A percentile compares a stretch with the other conserved stretches of the same genome.
These are phyloP conservation scores for Oceanodroma leucorhoa DNA, from an alignment of 2,797 vertebrate genomes.

Conservation along the genomic window DNA sequence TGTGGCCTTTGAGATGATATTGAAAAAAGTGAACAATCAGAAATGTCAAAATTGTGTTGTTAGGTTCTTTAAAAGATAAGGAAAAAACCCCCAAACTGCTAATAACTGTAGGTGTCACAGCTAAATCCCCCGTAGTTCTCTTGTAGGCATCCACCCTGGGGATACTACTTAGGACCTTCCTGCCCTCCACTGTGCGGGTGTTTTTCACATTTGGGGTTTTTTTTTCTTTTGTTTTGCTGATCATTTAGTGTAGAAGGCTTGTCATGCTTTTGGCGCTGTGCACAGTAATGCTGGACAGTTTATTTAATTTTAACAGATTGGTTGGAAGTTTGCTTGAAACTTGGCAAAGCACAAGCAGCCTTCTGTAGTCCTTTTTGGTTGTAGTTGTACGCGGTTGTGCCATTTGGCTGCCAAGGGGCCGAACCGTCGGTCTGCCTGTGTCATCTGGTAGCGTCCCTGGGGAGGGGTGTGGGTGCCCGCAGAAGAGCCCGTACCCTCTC, in stretches of 20 bases:
- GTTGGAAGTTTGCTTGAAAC: not conserved
- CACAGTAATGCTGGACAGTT: accelerated
- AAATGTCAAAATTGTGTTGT: not conserved
- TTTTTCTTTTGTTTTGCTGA: not conserved
- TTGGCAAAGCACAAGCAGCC: not conserved
- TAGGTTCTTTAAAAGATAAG: not conserved
- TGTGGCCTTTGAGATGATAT: accelerated
- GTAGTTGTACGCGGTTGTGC: accelerated
- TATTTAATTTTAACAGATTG: not conserved
- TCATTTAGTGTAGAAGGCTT: not conserved
- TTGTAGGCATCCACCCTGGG: not conserved
- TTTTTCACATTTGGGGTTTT: not conserved
- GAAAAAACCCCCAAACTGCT: not conserved
- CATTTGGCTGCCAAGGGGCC: accelerated
- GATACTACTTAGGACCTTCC: accelerated
- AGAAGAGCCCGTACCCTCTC: too few relatives aligned
- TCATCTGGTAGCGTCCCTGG: not conserved
- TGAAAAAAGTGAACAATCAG: not conserved
- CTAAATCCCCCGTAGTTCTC: accelerated
- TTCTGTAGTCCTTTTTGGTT: accelerated
- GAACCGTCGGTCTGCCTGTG: not conserved
- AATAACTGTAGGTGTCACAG: accelerated
- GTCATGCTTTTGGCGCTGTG: not conserved
- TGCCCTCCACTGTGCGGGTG: accelerated
- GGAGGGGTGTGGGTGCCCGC: not conserved